These are phyloP conservation scores for Cybosia mesomella DNA, from an alignment of 2,888 invertebrate genomes.

Conservation along the genomic window DNA sequence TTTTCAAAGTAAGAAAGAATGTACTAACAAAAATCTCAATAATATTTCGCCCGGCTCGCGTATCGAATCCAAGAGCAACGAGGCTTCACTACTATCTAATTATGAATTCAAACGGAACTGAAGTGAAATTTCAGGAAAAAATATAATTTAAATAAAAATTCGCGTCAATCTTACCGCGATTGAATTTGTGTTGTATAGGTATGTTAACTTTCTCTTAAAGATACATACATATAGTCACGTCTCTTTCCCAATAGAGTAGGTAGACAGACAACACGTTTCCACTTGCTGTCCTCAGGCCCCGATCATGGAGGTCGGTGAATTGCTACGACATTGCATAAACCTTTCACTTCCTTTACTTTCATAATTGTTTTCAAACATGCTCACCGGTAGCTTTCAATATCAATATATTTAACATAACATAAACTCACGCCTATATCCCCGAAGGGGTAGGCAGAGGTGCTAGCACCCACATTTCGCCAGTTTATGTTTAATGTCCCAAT, in stretches of 20 bases:
- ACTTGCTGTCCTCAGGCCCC: too few relatives aligned
- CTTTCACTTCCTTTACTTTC: background rate
- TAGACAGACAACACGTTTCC: too few relatives aligned
- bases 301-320: too few relatives aligned
- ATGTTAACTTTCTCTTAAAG: background rate
- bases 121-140: background rate
- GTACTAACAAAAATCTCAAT: background rate
- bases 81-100: background rate
- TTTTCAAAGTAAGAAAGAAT: background rate
- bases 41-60: background rate
- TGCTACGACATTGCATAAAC: background rate
- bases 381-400: too few relatives aligned
- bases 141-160: background rate
- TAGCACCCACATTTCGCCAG: too few relatives aligned
- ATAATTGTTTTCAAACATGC: too few relatives aligned
- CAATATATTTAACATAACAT: too few relatives aligned
- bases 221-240: background rate
- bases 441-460: too few relatives aligned
- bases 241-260: background rate
- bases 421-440: too few relatives aligned
- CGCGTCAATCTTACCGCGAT: background rate
- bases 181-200: background rate
- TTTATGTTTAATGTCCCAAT: too few relatives aligned
- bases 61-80: background rate
- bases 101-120: background rate